A percentile compares a stretch with the other conserved stretches of the same genome.
Conservation (phyloP, 2,113 vertebrate species). For the Gallinago media region DNA sequence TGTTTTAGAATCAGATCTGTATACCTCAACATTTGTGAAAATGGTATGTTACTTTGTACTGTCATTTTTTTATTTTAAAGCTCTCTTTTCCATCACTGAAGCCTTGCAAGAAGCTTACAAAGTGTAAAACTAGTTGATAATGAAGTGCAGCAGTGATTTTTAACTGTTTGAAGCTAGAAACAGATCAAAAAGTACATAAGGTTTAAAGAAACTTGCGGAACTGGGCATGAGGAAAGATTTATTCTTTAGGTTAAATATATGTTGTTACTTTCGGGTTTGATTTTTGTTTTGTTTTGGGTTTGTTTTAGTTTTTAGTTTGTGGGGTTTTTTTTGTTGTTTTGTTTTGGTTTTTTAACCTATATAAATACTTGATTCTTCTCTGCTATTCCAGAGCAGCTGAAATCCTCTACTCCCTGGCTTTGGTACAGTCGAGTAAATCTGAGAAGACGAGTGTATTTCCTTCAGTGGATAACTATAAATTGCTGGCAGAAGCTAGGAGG, state of each 20-base stretch:
- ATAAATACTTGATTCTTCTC: neutral
- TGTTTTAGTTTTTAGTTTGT: too few species aligned
- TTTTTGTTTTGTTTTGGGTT: too few species aligned
- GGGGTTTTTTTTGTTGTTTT: too few species aligned
- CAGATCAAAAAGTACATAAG: neutral
- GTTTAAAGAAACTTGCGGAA: neutral
- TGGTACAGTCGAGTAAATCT: constrained; percentile 79
- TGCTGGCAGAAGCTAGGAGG: constrained; percentile 83
- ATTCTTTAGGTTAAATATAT: neutral
- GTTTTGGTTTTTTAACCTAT: neutral
- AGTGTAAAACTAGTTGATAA: neutral
- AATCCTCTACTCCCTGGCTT: constrained; percentile 88
- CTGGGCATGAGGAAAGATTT: neutral
- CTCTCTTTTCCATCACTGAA: neutral
- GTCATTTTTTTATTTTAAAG: neutral
- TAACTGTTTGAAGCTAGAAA: neutral
- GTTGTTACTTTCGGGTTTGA: neutral
- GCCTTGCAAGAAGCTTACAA: neutral
- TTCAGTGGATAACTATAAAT: constrained; percentile 77
- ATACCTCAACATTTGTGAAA: neutral
- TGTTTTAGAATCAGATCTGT: neutral
- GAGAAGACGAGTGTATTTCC: constrained; percentile 79
- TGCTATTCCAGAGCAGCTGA: constrained; percentile 85
- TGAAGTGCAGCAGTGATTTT: neutral
- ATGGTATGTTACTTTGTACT: neutral